Conservation (phyloP, 2,113 vertebrate genomes). For the Notothenia rossii region DNA sequence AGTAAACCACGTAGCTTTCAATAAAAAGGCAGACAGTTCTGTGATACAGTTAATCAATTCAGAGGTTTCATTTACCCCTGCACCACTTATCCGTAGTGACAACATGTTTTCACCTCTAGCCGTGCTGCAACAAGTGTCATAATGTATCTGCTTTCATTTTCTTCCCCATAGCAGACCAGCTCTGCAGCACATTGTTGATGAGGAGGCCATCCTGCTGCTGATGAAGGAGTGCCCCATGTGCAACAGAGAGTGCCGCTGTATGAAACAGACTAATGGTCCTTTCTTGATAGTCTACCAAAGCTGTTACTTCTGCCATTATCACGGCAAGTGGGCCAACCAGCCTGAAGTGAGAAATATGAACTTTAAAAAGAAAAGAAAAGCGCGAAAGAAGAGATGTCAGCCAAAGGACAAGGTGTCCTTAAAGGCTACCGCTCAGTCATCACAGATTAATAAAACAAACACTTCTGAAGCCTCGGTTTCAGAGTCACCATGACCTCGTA, state of each 20-base stretch:
- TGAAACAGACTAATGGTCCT: neutral
- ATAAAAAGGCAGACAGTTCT: no score
- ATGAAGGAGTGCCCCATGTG: conserved; percentile 34
- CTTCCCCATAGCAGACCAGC: neutral
- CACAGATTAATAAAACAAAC: neutral
- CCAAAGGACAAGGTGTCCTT: neutral
- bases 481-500: neutral
- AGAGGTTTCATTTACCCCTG: no score
- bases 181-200: conserved; percentile 40
- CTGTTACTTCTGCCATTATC: conserved; percentile 49
- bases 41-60: no score
- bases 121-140: neutral
- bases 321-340: conserved; percentile 42
- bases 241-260: conserved; percentile 30
- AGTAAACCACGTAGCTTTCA: no score
- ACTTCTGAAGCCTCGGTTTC: conserved; percentile 9
- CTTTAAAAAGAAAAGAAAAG: neutral
- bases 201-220: conserved; percentile 46
- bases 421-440: conserved; percentile 1
- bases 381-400: neutral
- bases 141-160: neutral
- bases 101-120: neutral
- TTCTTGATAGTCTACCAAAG: conserved; percentile 44
- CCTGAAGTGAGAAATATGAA: conserved; percentile 1
- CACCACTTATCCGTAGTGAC: neutral